These are phyloP conservation scores for Brenthis ino DNA, from an alignment of 2,888 invertebrate genomes.

Conservation along the genomic window DNA sequence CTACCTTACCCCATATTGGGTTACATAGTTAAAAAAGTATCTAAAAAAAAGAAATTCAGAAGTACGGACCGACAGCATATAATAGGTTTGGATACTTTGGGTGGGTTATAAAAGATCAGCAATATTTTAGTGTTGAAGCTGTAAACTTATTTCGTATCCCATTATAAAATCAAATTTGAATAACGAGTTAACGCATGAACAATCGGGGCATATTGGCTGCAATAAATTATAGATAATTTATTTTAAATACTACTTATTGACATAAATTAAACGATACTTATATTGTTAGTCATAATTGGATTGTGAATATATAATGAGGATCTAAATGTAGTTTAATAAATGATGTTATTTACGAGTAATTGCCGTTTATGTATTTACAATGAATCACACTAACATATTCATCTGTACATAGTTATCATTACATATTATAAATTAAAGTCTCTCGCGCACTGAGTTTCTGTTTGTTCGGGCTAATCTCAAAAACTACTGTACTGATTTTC, in stretches of 20 bases:
- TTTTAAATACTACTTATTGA: constrained; percentile 12
- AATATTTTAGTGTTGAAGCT: constrained; percentile 16
- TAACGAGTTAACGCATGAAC: constrained; percentile 32
- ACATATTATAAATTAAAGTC: no score
- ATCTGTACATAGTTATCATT: no score
- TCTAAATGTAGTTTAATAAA: not conserved
- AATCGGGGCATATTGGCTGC: constrained; percentile 7
- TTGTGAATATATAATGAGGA: not conserved
- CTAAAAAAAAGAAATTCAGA: no score
- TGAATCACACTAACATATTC: no score
- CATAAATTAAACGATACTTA: constrained; percentile 5
- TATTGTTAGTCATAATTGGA: constrained; percentile 6
- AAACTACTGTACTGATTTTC: no score
- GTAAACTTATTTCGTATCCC: constrained; percentile 11
- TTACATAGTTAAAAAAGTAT: no score
- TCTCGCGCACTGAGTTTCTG: no score
- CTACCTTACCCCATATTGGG: no score
- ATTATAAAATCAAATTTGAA: constrained; percentile 20
- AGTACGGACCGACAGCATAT: not conserved
- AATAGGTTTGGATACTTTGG: no score
- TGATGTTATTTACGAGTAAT: not conserved
- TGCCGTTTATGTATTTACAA: no score
- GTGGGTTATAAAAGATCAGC: not conserved
- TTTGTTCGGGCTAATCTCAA: no score
- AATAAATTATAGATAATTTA: constrained; percentile 13